Evolutionary conservation across 2,888 invertebrate genomes (phyloP), one percentile per base, ranked within the genome.

Genomic region (Liopterus haemorrhoidalis): DNA sequence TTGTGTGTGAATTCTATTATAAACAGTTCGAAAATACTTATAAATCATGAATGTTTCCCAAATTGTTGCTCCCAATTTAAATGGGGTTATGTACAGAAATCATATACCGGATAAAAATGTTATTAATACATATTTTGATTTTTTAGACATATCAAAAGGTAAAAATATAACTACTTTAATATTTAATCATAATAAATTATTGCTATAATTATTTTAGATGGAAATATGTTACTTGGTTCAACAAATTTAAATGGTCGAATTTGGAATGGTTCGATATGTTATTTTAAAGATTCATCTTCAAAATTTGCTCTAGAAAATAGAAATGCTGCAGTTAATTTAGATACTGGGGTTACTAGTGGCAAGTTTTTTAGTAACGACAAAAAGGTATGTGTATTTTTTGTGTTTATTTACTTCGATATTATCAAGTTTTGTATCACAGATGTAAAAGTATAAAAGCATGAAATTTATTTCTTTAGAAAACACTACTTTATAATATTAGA

Each of bases 241-340:
- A 76, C 75, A 25, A 75, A 74, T 59, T 61, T 81, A 52, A 72
- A 71, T 15, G 74, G 75, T 15, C 70, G 78, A 3, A 75, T 73
- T 54, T 81, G 81, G 80, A 71, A 69, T 54, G 80, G 81, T 12
- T 74, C 76, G 11, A 53, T 79, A 11, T 75, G 76, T 68, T 69
- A 70, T 54, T 81, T 71, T 54, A 59, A 66, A 43, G 60, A 67
- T n/a, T n/a, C n/a, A n/a, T n/a, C n/a, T 44, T 62, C 65, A 9
- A 60, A 66, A 3, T 55, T 59, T n/a, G 67, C 70, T 18, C 65
- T 68, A 33, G 61, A 66, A 49, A 52, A 61, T 36, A 53, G 63
- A 18, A 63, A 64, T 46, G 55, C 60, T 25, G 54, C 53, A 9
- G 53, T 42, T 51, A 59, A 61, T 57, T 60, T 62, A 19, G 50